Evolutionary conservation across 2,888 invertebrate species (phyloP).

Genomic region (Agriopis marginaria): DNA sequence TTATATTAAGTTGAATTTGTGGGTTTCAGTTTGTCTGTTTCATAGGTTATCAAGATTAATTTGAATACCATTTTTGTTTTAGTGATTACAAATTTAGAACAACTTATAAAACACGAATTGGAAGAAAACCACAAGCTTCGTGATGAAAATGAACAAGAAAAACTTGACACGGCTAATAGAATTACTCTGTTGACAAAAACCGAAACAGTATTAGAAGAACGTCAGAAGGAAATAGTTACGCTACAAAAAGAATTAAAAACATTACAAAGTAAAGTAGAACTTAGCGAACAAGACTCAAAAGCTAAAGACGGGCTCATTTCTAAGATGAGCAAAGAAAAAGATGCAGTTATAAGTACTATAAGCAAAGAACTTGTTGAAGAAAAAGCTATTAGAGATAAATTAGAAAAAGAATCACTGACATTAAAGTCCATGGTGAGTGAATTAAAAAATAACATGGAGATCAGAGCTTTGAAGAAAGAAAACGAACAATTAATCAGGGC

Average conservation of each 20-base stretch:
- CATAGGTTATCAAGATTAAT: too few species aligned
- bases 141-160: slow-evolving; percentile 56
- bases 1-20: background rate
- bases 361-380: slow-evolving; percentile 61
- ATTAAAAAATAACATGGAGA: slow-evolving; percentile 54
- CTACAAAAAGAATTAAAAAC: slow-evolving; percentile 53
- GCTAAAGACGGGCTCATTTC: slow-evolving; percentile 50
- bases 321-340: slow-evolving; percentile 55
- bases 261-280: slow-evolving; percentile 48
- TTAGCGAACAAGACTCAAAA: slow-evolving; percentile 52
- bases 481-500: slow-evolving; percentile 66
- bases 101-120: slow-evolving; percentile 55
- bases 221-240: slow-evolving; percentile 57
- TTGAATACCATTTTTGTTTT: slow-evolving; percentile 45
- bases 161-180: slow-evolving; percentile 58
- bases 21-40: background rate
- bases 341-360: slow-evolving; percentile 55
- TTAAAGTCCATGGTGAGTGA: slow-evolving; percentile 34
- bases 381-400: slow-evolving; percentile 54
- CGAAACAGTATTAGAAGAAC: slow-evolving; percentile 59
- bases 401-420: slow-evolving; percentile 43
- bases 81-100: slow-evolving; percentile 63
- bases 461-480: slow-evolving; percentile 59
- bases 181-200: slow-evolving; percentile 62
- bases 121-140: slow-evolving; percentile 54